Base-by-base conservation (phyloP, 2,113 vertebrate genomes). In the Protobothrops mucrosquamatus region DNA sequence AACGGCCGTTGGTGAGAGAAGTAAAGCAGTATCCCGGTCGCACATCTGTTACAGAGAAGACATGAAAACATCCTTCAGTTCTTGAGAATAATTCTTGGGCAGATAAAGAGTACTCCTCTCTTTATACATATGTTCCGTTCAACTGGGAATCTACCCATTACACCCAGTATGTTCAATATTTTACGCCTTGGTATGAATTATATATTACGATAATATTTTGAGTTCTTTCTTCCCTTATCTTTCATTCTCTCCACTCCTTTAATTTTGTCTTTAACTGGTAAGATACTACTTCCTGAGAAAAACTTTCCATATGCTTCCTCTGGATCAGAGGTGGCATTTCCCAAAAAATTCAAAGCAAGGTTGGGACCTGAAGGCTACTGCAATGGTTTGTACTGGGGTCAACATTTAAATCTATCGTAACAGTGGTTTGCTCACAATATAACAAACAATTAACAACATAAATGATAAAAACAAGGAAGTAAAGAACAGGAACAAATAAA, bases 1-100 rank as follows among this genome's bases (percentile, higher is more conserved):
- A 99, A 92, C 98, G 99, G 8, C 99, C 99, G 0, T 98, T 99
- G 81, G 98, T 94, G 95, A 99, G 95, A 23, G 97, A 97, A 2
- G 98, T 97, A 89, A 98, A 99, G 97, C 99, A 99, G 97, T 98
- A 98, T 7, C 99, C 99, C 2, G 97, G 97, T 20, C 99, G 99
- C 74, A 97, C 97, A 92, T 99, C 99, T 99, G 96, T n/a, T 48
- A 0, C 43, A 89, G 29, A 34, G 96, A 43, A 95, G 8, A 94
- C 56, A 93, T 0, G 0, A 4, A 8, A 1, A 69, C 1, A 43
- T 26, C 4, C 55, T n/a, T 43, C n/a, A 74, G 3, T 3, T 55
- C 34, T 56, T 57, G 39, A 57, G n/a, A 92, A 92, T 2, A 57
- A 24, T 34, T 6, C n/a, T 20, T 24, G n/a, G 23, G 15, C 12